Evolutionary conservation across 2,113 vertebrate species (phyloP), one percentile per base, ranked within the genome.

Genomic region (Rhodinocichla rosea): DNA sequence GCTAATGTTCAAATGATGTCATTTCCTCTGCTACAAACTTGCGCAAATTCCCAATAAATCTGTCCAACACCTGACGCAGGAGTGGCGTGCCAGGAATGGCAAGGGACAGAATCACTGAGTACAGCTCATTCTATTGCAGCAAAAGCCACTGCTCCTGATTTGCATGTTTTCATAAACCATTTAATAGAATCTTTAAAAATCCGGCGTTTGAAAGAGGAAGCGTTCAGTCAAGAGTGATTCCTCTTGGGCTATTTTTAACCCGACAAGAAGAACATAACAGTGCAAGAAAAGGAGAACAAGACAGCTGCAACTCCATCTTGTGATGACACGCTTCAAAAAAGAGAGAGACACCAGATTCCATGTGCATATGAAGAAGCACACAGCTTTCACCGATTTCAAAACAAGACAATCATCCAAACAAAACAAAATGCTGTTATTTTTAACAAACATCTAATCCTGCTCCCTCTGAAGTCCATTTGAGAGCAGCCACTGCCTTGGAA

Each of bases 211-310:
- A 90, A 94, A 96, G 92, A 97, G 95, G 94, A 97, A 98, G 93
- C 9, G 35, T 65, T 95, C 81, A 94, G 78, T 95, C 85, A 77
- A 97, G 91, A 97, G 70, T 80, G 75, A 97, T 95, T 97, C 89
- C 86, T 97, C 90, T 91, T 65, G 59, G 60, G 78, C 40, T 97
- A 95, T 96, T 97, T 97, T 97, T 97, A 97, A 92, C n/a, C 70
- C 89, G 55, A 89, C 64, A 74, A 97, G 96, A 89, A 90, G 83
- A 94, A 77, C 70, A 70, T 6, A 96, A 91, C 18, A 95, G 44
- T 52, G 80, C 67, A 39, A 70, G 78, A 96, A 95, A 96, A 95
- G 59, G 80, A 96, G 95, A 96, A 96, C 64, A 86, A 86, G 95
- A 60, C 83, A 86, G 83, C 69, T 92, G 82, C 90, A 94, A 94